These are phyloP conservation scores for Physeter macrocephalus DNA, from an alignment of 2,113 vertebrate species.

Conservation along the genomic window DNA sequence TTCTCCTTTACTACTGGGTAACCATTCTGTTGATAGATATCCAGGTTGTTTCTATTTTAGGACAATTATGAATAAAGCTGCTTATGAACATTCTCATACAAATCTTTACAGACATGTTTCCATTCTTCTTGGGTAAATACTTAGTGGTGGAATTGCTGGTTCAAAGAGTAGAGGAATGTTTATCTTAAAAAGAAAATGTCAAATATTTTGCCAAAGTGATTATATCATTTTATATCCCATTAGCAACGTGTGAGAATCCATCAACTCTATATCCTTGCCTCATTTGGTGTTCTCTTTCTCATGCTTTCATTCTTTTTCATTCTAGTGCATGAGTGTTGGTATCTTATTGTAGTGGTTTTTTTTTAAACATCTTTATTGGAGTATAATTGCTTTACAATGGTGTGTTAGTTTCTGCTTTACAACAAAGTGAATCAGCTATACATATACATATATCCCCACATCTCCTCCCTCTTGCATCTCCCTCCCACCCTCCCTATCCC, in stretches of 20 bases:
- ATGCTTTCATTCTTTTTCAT: not conserved
- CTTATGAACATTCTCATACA: not conserved
- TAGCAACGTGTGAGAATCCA: not conserved
- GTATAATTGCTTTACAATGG: no score
- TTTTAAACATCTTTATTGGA: no score
- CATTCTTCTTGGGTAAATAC: not conserved
- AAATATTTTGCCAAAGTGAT: not conserved
- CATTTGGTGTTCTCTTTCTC: not conserved
- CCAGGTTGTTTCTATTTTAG: not conserved
- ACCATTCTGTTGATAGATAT: not conserved
- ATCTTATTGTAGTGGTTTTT: not conserved
- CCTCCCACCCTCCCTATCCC: no score
- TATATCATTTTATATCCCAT: not conserved
- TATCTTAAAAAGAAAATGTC: not conserved
- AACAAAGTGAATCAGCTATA: no score
- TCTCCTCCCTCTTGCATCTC: no score
- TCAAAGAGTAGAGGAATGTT: not conserved
- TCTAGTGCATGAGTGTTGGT: not conserved
- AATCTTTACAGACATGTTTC: not conserved
- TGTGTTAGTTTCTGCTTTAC: no score
- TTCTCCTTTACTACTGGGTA: not conserved
- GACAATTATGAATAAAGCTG: not conserved
- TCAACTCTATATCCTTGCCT: not conserved
- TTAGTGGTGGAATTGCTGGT: not conserved
- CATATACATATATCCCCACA: no score